Conservation (phyloP, 1,140 invertebrate genomes). For the Saccostrea echinata region DNA sequence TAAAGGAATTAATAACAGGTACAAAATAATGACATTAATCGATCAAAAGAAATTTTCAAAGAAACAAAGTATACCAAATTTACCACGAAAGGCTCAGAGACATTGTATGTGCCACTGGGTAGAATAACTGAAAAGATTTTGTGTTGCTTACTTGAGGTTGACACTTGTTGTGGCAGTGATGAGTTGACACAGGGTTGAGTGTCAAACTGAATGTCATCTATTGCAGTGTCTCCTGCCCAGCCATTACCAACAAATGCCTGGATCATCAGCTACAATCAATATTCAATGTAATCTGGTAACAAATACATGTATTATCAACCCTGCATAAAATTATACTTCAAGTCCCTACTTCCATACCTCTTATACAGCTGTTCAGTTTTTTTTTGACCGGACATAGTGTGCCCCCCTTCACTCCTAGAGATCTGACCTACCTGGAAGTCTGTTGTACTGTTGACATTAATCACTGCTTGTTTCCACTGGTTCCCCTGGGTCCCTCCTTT, state of each 20-base stretch:
- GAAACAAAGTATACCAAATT: background rate
- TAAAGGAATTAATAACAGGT: constrained; percentile 41
- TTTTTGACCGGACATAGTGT: background rate
- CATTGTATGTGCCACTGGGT: background rate
- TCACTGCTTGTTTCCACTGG: constrained; percentile 70
- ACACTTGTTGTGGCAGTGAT: background rate
- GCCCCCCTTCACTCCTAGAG: background rate
- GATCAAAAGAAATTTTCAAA: background rate
- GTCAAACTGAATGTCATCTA: constrained; percentile 78
- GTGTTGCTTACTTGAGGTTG: constrained; percentile 16
- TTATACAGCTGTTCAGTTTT: no score
- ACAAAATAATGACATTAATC: background rate
- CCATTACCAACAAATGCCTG: constrained; percentile 62
- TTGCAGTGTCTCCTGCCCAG: constrained; percentile 76
- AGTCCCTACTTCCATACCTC: no score
- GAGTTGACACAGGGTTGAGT: constrained; percentile 68
- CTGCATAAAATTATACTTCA: no score
- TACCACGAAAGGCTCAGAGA: background rate
- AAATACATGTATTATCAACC: no score
- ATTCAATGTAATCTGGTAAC: no score
- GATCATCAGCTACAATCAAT: constrained; percentile 56
- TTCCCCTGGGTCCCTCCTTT: constrained; percentile 74
- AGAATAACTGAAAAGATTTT: background rate
- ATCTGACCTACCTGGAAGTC: constrained; percentile 67
- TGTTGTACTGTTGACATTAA: constrained; percentile 66